A percentile compares a stretch with the other conserved stretches of the same genome.
These are phyloP conservation scores for Muscidifurax raptorellus DNA, from an alignment of 1,140 invertebrate genomes.

Conservation along the genomic window DNA sequence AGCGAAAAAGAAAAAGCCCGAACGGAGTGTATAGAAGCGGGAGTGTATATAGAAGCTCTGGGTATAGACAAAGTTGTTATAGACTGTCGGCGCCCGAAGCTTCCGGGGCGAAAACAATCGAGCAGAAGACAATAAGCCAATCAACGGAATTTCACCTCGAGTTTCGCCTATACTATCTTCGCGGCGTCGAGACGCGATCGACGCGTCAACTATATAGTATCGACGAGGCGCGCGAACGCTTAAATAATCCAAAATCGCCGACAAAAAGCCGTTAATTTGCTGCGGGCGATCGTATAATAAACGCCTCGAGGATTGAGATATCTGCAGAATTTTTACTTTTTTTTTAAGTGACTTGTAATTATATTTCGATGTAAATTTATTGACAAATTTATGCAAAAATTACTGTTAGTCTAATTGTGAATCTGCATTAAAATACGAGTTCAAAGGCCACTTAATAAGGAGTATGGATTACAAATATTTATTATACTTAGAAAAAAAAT, in stretches of 20 bases:
- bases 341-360: no score
- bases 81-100: conserved; percentile 14
- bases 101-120: conserved; percentile 39
- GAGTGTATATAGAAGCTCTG: neutral
- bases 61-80: conserved; percentile 17
- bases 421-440: no score
- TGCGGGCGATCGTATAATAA: neutral
- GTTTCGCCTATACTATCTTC: neutral
- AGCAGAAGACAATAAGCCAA: conserved; percentile 41
- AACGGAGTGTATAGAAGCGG: no score
- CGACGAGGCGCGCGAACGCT: neutral
- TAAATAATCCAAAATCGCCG: conserved; percentile 7
- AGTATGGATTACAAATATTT: no score
- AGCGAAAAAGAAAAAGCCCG: no score
- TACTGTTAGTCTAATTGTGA: no score
- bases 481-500: no score
- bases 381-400: no score
- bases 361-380: no score
- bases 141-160: conserved; percentile 33
- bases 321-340: neutral
- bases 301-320: neutral
- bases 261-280: neutral
- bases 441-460: no score
- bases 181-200: neutral
- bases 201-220: neutral